Percentiles rank a stretch among this genome's conserved stretches.
phyloP scores from a whole-genome alignment of 2,888 invertebrate genomes.

The Corythucha ciliata region DNA sequence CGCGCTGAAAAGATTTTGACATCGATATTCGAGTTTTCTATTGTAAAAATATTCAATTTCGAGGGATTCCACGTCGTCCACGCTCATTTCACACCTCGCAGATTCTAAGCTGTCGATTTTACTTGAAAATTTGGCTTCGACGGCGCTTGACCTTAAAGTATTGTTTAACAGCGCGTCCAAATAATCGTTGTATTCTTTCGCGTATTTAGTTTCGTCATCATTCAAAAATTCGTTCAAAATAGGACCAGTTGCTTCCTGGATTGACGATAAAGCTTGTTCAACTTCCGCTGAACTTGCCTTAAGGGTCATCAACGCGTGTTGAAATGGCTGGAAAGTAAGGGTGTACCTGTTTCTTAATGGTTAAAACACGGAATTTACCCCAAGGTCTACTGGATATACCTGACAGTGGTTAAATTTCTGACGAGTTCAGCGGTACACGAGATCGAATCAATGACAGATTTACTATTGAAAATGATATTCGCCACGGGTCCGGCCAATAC shows the following conservation, averaged over 20 bases:
- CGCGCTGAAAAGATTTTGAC: slow-evolving; percentile 39
- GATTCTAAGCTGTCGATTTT: too few relatives aligned
- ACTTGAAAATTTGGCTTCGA: too few relatives aligned
- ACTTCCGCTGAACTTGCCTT: too few relatives aligned
- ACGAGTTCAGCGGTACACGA: slow-evolving; percentile 65
- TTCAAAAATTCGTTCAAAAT: slow-evolving; percentile 60
- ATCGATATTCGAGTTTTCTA: slow-evolving; percentile 38
- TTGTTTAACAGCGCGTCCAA: too few relatives aligned
- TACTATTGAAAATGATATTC: slow-evolving; percentile 64
- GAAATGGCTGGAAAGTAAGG: slow-evolving; percentile 57
- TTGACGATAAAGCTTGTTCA: too few relatives aligned
- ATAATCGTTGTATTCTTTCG: slow-evolving; percentile 52
- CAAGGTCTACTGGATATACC: too few relatives aligned
- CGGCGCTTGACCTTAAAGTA: too few relatives aligned
- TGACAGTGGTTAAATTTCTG: slow-evolving; percentile 62
- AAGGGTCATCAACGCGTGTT: slow-evolving; percentile 41
- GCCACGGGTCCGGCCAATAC: slow-evolving; percentile 70
- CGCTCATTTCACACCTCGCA: too few relatives aligned
- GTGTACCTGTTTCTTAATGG: slow-evolving; percentile 51
- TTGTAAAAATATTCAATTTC: slow-evolving; percentile 32
- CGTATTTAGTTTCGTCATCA: slow-evolving; percentile 46
- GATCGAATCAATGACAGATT: slow-evolving; percentile 68
- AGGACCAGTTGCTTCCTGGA: slow-evolving; percentile 54
- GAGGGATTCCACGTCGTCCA: too few relatives aligned
- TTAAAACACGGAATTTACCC: too few relatives aligned